Base-by-base conservation (phyloP, 2,113 vertebrate species). In the Taurulus bubalis region DNA sequence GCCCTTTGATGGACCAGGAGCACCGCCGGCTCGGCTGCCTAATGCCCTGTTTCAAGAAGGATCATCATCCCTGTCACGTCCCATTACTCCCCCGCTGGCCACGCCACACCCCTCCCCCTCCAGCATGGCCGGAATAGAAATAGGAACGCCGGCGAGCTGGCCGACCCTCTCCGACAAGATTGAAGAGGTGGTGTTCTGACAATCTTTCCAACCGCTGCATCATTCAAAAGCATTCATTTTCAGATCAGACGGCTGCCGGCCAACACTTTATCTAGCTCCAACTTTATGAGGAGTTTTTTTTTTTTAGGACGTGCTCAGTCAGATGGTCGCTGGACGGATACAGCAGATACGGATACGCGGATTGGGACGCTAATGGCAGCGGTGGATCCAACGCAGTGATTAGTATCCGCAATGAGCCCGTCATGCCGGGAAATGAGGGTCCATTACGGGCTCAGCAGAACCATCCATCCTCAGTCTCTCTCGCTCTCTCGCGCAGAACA, bases 21-120 rank as follows among this genome's bases (percentile, higher is more conserved):
- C 82, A 84, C 63, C 2, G 63, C 80, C 56, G 85, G 77, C 85
- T 56, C 47, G 68, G 75, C 90, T 82, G 88, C 91, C 88, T 90
- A 92, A 92, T 90, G 89, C 89, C 89, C 89, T 84, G 83, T 79
- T 89, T 91, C 89, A 72, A 69, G 83, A 83, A 75, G 77, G 80
- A 91, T 91, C 88, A 88, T 90, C 89, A 86, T 90, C 90, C 87
- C 82, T 77, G 89, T 91, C 90, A 90, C 85, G 81, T 90, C 80
- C 85, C 86, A 92, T 93, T 93, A 90, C 90, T 84, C 83, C 79
- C 78, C 80, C 30, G 36, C 80, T 64, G 79, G 75, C 87, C 86
- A 36, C 71, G 1, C 71, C 36, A 56, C 42, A 67, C 82, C 79
- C 45, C 71, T 79, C 55, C 24, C 55, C 55, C 10, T 4, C n/a